Evolutionary conservation across 2,888 invertebrate species (phyloP).

Genomic region (Cheilosia soror): DNA sequence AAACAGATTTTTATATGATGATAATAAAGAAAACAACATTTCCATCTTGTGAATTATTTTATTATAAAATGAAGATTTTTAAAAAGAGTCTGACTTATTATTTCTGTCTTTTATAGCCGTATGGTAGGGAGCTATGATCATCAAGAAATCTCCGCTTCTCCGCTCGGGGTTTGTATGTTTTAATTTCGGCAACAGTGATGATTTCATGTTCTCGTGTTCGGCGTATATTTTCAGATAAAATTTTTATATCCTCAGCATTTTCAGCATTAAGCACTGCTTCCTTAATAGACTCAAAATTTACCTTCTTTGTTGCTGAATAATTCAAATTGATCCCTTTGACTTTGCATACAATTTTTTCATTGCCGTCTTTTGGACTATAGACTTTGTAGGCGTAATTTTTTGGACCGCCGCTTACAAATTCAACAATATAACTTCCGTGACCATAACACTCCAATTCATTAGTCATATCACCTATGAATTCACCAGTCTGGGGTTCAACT

Average conservation of each 20-base stretch:
- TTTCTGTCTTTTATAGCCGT: too few species aligned
- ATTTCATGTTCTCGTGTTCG: conserved; percentile 4
- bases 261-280: neutral
- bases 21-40: too few species aligned
- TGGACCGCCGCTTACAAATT: conserved; percentile 34
- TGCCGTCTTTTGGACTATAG: neutral
- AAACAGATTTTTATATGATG: too few species aligned
- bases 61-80: too few species aligned
- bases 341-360: neutral
- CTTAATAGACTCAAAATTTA: conserved; percentile 4
- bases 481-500: conserved; percentile 77
- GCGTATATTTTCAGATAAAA: neutral
- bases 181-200: too few species aligned
- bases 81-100: too few species aligned
- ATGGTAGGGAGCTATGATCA: neutral
- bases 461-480: conserved; percentile 78
- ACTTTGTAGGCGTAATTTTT: conserved; percentile 78
- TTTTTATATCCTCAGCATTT: neutral
- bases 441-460: conserved; percentile 62
- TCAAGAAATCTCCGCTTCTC: neutral
- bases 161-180: too few species aligned
- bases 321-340: neutral
- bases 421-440: conserved; percentile 75
- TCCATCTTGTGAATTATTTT: too few species aligned
- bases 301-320: neutral